phyloP scores from a whole-genome alignment of 2,888 invertebrate genomes.

The Tiphia femorata region DNA sequence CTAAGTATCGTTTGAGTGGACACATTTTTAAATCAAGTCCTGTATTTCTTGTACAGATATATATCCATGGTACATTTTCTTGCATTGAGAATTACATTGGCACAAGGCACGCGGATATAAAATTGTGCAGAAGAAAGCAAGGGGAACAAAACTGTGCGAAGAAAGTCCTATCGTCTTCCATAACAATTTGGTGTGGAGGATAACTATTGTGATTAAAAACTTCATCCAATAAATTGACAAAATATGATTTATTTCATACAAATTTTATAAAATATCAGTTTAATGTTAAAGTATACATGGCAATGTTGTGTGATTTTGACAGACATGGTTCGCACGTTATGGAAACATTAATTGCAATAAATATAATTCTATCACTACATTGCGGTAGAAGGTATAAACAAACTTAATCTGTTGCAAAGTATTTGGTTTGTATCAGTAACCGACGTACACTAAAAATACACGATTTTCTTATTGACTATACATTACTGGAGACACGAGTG shows the following conservation, averaged over 20 bases:
- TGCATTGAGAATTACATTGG: not conserved
- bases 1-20: not conserved
- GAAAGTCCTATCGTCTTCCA: too few relatives aligned
- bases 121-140: not conserved
- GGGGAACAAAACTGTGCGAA: too few relatives aligned
- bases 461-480: not conserved
- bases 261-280: constrained; percentile 3
- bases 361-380: not conserved
- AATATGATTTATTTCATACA: constrained; percentile 1
- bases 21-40: not conserved
- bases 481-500: not conserved
- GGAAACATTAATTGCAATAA: not conserved
- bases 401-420: not conserved
- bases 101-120: too few relatives aligned
- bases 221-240: not conserved
- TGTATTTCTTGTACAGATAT: not conserved
- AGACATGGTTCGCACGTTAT: not conserved
- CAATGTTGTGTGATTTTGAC: too few relatives aligned
- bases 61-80: constrained; percentile 2
- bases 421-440: not conserved
- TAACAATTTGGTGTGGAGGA: not conserved
- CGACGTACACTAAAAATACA: not conserved
- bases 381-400: not conserved
- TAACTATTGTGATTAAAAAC: not conserved
- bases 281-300: too few relatives aligned